Base-by-base conservation (phyloP, 2,113 vertebrate genomes). In the Microtus richardsoni region DNA sequence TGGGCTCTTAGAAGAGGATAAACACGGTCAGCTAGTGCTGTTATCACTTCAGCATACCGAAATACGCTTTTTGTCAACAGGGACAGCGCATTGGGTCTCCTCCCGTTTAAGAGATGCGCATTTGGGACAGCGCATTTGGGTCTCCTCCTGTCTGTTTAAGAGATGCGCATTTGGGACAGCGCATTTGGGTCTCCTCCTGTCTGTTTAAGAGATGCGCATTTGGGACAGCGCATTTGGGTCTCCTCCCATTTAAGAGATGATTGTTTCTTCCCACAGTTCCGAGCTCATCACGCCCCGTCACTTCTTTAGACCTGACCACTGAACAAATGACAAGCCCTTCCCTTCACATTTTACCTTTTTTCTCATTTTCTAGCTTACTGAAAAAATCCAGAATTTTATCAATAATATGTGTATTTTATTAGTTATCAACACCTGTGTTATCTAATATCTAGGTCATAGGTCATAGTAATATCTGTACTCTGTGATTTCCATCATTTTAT, bases 381-480 rank as follows among this genome's bases (percentile, higher is more conserved):
- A 95, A 94, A n/a, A 87, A 88, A 28, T 86, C 52, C 89, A 62
- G 41, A 87, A 94, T 93, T 44, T 85, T 92, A 82, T 94, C 21
- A 74, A 82, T 95, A 83, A 4, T 33, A 47, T 66, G 62, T 85
- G 33, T 47, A 66, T 64, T 60, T 62, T 41, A 41, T 62, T 41
- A 39, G 24, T 39, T 39, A 82, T 60, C n/a, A 88, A 22, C 33
- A 36, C 21, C 41, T 85, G 4, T 11, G 17, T 66, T 44, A 33
- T 47, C 41, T 85, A 62, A 64, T 44, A 30, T 41, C 14, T 66
- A 85, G 33, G 62, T 68, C 62, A 47, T 66, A 85, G 33, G 62
- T 68, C 62, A 47, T 41, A 68, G 39, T 21, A 47, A 47, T 21
- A 90, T 91, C 64, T 68, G 73, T 49, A 91, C 80, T 77, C 77